Evolutionary conservation across 2,797 vertebrate species (phyloP), one percentile per base, ranked within the genome.

Genomic region (Manis pentadactyla): DNA sequence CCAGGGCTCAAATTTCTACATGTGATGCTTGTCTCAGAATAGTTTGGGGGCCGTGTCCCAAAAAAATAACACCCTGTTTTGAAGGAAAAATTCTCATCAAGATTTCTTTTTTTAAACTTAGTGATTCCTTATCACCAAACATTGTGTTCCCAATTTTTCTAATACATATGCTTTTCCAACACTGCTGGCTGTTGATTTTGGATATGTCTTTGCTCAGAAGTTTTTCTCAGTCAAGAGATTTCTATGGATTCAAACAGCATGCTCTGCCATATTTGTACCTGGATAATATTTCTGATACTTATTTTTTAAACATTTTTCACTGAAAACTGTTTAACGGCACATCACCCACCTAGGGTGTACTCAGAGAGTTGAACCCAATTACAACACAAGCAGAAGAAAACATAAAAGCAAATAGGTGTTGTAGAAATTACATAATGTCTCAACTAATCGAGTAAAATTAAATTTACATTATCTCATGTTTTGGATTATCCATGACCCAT

Each of bases 261-360:
- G 17, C 25, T 68, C 73, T 78, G 42, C 93, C 31, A 27, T 21
- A 71, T 34, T 63, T 68, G 37, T 73, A 37, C 42, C 73, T 79
- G 27, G 57, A 18, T 49, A 75, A 77, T 17, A 29, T 74, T 81
- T 82, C 75, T 75, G n/a, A 12, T 64, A 31, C 73, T 90, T 87
- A 57, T 6, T 17, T 69, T 88, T 77, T 90, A 82, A 39, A 82
- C 66, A 74, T 95, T 42, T 69, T 66, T 90, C 57, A 57, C 68
- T 55, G 93, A 92, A 92, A 68, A 87, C 51, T 39, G 37, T 82
- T 84, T 94, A 93, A 82, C 46, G 85, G 37, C 10, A n/a, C 66
- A 46, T 85, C 71, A 34, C 6, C 53, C 78, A 69, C 42, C 51
- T 46, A 37, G 57, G 25, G 37, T 83, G 34, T n/a, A n/a, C 42